Percentiles rank a stretch among this genome's conserved stretches.
phyloP scores from a whole-genome alignment of 2,113 vertebrate genomes.

The Rostratula benghalensis region DNA sequence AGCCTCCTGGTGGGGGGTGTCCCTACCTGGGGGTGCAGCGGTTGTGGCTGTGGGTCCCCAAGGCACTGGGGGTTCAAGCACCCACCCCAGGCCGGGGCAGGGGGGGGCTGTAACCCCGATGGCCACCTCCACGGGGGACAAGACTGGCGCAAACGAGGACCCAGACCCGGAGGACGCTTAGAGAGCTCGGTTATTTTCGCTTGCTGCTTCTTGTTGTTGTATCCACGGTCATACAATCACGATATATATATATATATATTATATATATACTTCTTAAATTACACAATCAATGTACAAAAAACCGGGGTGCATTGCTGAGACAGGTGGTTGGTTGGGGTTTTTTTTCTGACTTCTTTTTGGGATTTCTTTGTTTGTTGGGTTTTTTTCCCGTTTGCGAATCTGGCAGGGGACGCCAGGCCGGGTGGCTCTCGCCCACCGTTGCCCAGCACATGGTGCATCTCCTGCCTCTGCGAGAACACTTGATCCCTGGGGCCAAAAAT shows the following conservation, averaged over 20 bases:
- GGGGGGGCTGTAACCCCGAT: neutral
- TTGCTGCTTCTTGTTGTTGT: constrained; percentile 76
- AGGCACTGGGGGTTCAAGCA: rapidly evolving
- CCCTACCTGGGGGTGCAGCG: neutral
- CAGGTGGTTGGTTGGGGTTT: constrained; percentile 68
- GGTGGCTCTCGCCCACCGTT: neutral
- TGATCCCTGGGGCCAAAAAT: constrained; percentile 53
- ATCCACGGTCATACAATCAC: constrained; percentile 91
- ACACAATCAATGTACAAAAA: constrained; percentile 94
- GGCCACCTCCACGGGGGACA: neutral
- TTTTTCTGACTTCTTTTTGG: constrained; percentile 45
- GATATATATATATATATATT: constrained; percentile 79
- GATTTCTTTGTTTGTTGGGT: neutral
- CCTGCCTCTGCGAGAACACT: constrained; percentile 23
- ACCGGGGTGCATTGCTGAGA: constrained; percentile 86
- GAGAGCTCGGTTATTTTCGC: constrained; percentile 71
- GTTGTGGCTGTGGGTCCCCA: rapidly evolving
- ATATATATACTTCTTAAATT: constrained; percentile 89
- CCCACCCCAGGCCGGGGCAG: rapidly evolving
- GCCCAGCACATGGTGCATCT: constrained; percentile 21
- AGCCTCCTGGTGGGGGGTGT: neutral
- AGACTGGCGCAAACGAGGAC: constrained; percentile 21
- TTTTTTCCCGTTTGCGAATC: neutral
- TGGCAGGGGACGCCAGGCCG: neutral
- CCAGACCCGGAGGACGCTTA: constrained; percentile 52